These are phyloP conservation scores for Drosophila watanabei DNA, from an alignment of 1,140 invertebrate species.

Conservation along the genomic window DNA sequence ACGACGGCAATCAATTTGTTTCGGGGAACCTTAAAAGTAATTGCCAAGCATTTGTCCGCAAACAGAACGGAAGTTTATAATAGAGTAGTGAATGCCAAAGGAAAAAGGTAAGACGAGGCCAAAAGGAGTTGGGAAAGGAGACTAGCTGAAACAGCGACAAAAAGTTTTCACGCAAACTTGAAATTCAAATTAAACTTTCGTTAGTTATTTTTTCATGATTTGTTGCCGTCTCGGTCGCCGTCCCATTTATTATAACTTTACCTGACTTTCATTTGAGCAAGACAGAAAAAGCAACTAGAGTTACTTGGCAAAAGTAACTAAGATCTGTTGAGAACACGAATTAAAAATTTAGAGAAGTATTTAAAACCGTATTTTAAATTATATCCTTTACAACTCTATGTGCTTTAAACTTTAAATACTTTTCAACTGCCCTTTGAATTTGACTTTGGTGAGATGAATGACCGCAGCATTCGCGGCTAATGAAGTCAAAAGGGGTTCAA, in stretches of 20 bases:
- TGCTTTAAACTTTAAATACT: background rate
- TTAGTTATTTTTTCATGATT: slow-evolving; percentile 68
- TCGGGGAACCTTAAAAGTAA: slow-evolving; percentile 70
- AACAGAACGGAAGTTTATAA: slow-evolving; percentile 48
- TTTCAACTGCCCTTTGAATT: slow-evolving; percentile 25
- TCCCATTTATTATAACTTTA: slow-evolving; percentile 70
- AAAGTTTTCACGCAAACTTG: slow-evolving; percentile 69
- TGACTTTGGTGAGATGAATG: slow-evolving; percentile 20
- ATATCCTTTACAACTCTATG: too few species aligned
- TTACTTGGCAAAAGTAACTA: background rate
- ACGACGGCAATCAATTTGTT: slow-evolving; percentile 76
- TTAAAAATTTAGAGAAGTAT: background rate
- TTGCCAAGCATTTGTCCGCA: slow-evolving; percentile 74
- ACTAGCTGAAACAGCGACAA: slow-evolving; percentile 33
- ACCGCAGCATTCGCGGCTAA: slow-evolving; percentile 36
- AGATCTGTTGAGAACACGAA: background rate
- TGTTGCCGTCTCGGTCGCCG: slow-evolving; percentile 35
- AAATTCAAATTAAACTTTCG: slow-evolving; percentile 83
- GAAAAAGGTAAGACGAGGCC: slow-evolving; percentile 12
- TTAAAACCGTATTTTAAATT: background rate
- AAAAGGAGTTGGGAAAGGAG: slow-evolving; percentile 2
- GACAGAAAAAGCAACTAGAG: background rate
- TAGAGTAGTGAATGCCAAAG: slow-evolving; percentile 37
- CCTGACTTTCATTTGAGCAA: slow-evolving; percentile 19
- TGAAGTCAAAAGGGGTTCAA: slow-evolving; percentile 51